Conservation (phyloP, 1,140 invertebrate species). For the Pseudomyrmex dendroicus region DNA sequence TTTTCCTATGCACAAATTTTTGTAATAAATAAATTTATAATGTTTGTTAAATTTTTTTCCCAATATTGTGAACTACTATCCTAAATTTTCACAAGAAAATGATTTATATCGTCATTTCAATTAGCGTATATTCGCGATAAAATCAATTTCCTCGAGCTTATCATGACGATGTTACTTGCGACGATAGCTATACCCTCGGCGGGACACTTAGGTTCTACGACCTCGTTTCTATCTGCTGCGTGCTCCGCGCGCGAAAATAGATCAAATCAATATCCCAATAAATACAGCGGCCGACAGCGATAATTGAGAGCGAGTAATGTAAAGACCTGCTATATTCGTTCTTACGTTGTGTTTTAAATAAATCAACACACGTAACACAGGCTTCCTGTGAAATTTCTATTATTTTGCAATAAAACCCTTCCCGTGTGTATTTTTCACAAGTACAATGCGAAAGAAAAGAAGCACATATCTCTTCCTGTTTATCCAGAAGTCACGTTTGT, state of each 20-base stretch:
- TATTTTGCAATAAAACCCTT: background rate
- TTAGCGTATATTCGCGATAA: slow-evolving; percentile 19
- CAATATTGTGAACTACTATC: no score
- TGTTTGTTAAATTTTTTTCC: no score
- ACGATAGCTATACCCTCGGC: background rate
- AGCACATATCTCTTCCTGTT: no score
- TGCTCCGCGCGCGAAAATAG: slow-evolving; percentile 46
- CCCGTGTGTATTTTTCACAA: background rate
- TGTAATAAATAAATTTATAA: no score
- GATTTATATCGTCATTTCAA: slow-evolving; percentile 2
- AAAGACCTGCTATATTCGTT: background rate
- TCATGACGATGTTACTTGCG: background rate
- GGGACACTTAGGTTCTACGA: slow-evolving; percentile 48
- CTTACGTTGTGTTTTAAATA: background rate
- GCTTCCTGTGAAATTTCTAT: slow-evolving; percentile 2
- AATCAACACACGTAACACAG: slow-evolving; percentile 7
- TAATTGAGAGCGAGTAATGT: slow-evolving; percentile 34
- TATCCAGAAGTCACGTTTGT: background rate
- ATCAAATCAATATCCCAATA: slow-evolving; percentile 57
- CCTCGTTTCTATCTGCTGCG: slow-evolving; percentile 48
- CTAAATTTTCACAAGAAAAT: background rate
- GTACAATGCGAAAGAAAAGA: background rate
- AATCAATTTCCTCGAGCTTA: slow-evolving; percentile 3
- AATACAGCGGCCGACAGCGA: slow-evolving; percentile 33
- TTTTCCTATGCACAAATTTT: background rate